Percentiles rank a stretch among this genome's conserved stretches.
phyloP scores from a whole-genome alignment of 2,888 invertebrate species.

The Drosophila meridionalis region DNA sequence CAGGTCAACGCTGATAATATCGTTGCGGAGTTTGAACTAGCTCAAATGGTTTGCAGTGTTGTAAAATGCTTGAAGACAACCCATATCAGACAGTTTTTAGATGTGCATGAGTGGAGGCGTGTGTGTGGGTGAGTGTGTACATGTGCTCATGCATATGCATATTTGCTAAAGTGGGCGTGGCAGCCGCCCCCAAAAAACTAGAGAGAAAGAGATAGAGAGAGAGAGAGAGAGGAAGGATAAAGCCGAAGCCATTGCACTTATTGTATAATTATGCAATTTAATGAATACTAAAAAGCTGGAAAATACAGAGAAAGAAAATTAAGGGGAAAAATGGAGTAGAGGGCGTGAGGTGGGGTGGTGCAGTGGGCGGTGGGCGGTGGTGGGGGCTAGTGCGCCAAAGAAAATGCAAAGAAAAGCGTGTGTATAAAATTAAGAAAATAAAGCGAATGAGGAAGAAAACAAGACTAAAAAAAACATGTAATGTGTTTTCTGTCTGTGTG shows the following conservation, averaged over 20 bases:
- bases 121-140: constrained; percentile 20
- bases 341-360: background rate
- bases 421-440: constrained; percentile 75
- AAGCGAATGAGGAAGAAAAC: constrained; percentile 33
- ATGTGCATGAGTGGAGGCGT: constrained; percentile 1
- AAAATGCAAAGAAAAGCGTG: constrained; percentile 67
- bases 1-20: no score
- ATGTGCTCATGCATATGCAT: constrained; percentile 49
- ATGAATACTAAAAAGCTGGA: constrained; percentile 76
- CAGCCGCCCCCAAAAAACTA: constrained; percentile 7
- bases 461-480: constrained; percentile 15
- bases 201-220: background rate
- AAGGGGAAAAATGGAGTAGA: background rate
- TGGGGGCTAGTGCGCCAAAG: constrained; percentile 35
- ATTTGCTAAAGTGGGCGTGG: constrained; percentile 6
- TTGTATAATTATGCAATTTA: constrained; percentile 79
- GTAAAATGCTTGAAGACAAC: constrained; percentile 10
- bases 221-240: background rate
- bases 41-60: constrained; percentile 11
- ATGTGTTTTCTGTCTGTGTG: constrained; percentile 26
- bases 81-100: constrained; percentile 12
- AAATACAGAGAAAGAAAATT: constrained; percentile 19
- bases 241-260: constrained; percentile 70
- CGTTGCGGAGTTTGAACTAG: background rate
- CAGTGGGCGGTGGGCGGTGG: background rate